Evolutionary conservation across 2,888 invertebrate species (phyloP), one percentile per base, ranked within the genome.

Genomic region (Temnothorax unifasciatus): DNA sequence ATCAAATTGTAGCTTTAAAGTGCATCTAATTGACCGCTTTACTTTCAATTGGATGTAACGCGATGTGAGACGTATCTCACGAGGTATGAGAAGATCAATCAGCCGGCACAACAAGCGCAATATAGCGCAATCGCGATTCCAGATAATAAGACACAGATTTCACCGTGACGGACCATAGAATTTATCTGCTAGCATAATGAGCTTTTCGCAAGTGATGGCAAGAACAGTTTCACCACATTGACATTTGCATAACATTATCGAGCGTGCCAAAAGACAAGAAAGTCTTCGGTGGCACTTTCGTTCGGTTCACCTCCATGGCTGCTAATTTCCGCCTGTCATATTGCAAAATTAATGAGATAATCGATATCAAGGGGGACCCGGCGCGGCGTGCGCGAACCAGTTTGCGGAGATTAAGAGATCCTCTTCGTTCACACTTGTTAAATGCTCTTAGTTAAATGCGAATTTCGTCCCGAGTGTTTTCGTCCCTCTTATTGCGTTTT

Each of bases 221-320:
- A 69, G 83, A 82, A 44, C 83, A 54, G 77, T 88, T 89, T 88
- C 89, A 77, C 81, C 85, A 44, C 44, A 47, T 71, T 69, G 82
- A 84, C 66, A 88, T 88, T 88, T 88, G 64, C 86, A 69, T 71
- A 64, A 57, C 66, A 79, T 86, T 82, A 74, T 15, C 6, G 15
- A 61, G 44, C 59, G 63, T 64, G 85, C 75, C 81, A 79, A 66
- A 38, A 44, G 50, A 69, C 59, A 74, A 47, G 82, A 82, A 73
- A 69, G 69, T 83, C 68, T 44, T 64, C 8, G 59, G n/a, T 25
- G 21, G 15, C n/a, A 50, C 44, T 57, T 57, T 57, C 50, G 18
- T 73, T 82, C 15, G 11, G n/a, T 38, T 82, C 57, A n/a, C 54
- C 73, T 44, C 47, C n/a, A n/a, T 21, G 41, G 5, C 25, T 29